Conservation (phyloP, 1,140 invertebrate species). For the Gonioctena quinquepunctata region DNA sequence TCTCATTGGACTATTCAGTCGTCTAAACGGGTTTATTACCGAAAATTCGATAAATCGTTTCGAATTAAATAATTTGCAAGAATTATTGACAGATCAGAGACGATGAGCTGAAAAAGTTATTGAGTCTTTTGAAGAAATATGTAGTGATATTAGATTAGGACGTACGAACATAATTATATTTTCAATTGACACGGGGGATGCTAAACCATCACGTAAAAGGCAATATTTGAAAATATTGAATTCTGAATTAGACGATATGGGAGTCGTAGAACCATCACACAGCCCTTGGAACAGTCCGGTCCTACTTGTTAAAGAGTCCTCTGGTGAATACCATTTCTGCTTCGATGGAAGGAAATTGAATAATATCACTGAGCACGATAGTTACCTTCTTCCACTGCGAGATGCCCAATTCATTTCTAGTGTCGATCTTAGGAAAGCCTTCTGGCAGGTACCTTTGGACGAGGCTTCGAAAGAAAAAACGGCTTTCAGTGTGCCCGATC, state of each 20-base stretch:
- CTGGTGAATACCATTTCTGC: slow-evolving; percentile 41
- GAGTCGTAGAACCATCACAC: slow-evolving; percentile 25
- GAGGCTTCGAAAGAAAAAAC: slow-evolving; percentile 44
- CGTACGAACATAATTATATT: slow-evolving; percentile 21
- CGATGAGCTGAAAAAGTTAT: background rate
- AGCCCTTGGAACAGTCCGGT: slow-evolving; percentile 27
- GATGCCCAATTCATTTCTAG: slow-evolving; percentile 45
- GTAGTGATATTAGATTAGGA: background rate
- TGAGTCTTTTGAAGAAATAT: background rate
- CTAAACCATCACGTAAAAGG: slow-evolving; percentile 15
- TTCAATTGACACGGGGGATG: slow-evolving; percentile 29
- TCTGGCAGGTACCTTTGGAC: slow-evolving; percentile 50
- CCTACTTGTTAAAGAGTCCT: slow-evolving; percentile 30
- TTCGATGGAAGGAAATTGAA: slow-evolving; percentile 53
- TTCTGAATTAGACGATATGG: slow-evolving; percentile 30
- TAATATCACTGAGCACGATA: slow-evolving; percentile 41
- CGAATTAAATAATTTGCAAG: background rate
- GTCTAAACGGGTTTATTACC: no score
- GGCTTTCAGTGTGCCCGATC: slow-evolving; percentile 49
- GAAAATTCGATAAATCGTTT: no score
- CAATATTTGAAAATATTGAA: slow-evolving; percentile 27
- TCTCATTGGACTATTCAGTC: no score
- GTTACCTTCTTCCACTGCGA: slow-evolving; percentile 34
- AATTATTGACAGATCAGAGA: background rate
- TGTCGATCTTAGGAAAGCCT: slow-evolving; percentile 49